Percentiles rank a stretch among this genome's conserved stretches.
Conservation (phyloP, 2,888 invertebrate genomes). For the Xestia c-nigrum region DNA sequence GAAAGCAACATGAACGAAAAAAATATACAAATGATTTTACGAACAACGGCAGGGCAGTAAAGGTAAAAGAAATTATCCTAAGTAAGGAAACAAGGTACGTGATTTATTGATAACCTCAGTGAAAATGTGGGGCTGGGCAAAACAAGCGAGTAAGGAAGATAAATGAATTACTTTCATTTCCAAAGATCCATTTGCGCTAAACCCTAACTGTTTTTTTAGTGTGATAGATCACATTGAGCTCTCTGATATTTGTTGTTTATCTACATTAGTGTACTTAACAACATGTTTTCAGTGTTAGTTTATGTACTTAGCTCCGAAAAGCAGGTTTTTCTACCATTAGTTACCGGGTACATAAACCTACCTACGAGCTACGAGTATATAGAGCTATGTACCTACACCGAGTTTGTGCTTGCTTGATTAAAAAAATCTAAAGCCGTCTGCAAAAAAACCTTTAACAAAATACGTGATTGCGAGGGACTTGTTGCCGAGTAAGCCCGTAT, state of each 20-base stretch:
- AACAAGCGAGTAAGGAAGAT: conserved; percentile 87
- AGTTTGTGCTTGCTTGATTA: conserved; percentile 5
- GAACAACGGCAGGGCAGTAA: conserved; percentile 75
- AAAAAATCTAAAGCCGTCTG: conserved; percentile 3
- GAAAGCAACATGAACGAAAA: conserved; percentile 62
- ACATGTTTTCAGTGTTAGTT: conserved; percentile 37
- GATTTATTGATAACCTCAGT: conserved; percentile 85
- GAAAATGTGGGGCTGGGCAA: conserved; percentile 81
- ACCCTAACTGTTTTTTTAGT: conserved; percentile 70
- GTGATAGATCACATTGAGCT: conserved; percentile 63
- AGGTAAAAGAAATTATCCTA: conserved; percentile 82
- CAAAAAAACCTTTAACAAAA: background rate
- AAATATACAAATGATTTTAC: conserved; percentile 77
- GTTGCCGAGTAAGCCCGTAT: conserved; percentile 12
- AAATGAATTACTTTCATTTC: conserved; percentile 86
- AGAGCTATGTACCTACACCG: background rate
- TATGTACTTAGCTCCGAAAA: background rate
- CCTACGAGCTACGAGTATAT: background rate
- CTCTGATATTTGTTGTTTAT: conserved; percentile 57
- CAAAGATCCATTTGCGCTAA: conserved; percentile 75
- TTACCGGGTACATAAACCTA: background rate
- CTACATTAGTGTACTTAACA: conserved; percentile 45
- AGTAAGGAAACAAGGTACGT: conserved; percentile 84
- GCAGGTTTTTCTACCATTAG: background rate
- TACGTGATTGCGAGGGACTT: background rate